phyloP scores from a whole-genome alignment of 2,888 invertebrate species.

The Petrophora chlorosata region DNA sequence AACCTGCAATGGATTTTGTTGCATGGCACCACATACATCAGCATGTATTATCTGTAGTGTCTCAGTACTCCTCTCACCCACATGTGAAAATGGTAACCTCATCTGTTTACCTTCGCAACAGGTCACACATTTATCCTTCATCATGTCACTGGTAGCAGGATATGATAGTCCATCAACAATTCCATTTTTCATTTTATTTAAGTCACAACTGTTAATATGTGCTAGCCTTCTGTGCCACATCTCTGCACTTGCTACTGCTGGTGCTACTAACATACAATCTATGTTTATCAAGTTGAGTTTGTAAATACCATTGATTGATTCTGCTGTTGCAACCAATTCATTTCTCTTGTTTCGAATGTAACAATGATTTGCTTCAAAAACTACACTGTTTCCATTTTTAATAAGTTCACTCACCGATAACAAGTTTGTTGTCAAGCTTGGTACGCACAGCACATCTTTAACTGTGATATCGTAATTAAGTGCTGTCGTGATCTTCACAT shows the following conservation, averaged over 20 bases:
- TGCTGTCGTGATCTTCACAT: slow-evolving; percentile 27
- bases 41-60: slow-evolving; percentile 25
- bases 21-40: slow-evolving; percentile 28
- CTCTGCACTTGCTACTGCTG: neutral
- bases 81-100: slow-evolving; percentile 24
- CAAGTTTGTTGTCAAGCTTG: slow-evolving; percentile 29
- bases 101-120: slow-evolving; percentile 31
- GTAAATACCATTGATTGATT: slow-evolving; percentile 28
- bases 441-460: slow-evolving; percentile 34
- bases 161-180: neutral
- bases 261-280: slow-evolving; percentile 12
- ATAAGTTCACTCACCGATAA: slow-evolving; percentile 35
- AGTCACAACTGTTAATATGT: slow-evolving; percentile 1
- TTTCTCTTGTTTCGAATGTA: slow-evolving; percentile 9
- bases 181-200: slow-evolving; percentile 7
- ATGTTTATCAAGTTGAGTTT: slow-evolving; percentile 17
- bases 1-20: slow-evolving; percentile 2
- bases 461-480: slow-evolving; percentile 23
- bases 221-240: slow-evolving; percentile 14
- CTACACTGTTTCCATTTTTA: slow-evolving; percentile 24
- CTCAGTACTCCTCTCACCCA: slow-evolving; percentile 3
- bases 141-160: neutral
- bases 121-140: neutral
- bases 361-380: slow-evolving; percentile 15
- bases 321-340: slow-evolving; percentile 19